Evolutionary conservation across 2,113 vertebrate species (phyloP).

Genomic region (Argyrosomus japonicus): DNA sequence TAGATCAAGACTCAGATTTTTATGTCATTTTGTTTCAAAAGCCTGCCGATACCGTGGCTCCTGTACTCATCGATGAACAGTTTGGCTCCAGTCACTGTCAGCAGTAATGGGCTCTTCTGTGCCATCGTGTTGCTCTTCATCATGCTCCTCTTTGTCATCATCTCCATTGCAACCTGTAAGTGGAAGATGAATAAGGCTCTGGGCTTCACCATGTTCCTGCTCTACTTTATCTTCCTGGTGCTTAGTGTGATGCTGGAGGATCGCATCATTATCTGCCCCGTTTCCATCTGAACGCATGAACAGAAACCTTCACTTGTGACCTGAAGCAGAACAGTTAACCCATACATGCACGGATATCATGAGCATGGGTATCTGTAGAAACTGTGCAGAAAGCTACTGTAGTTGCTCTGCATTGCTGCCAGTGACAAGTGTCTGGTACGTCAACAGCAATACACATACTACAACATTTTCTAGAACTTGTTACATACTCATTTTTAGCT

Average conservation of each 20-base stretch:
- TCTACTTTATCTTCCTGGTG: conserved; percentile 95
- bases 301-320: neutral
- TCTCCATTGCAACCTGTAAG: conserved; percentile 91
- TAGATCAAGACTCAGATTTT: neutral
- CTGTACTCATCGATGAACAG: conserved; percentile 86
- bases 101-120: conserved; percentile 97
- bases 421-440: conserved; percentile 3
- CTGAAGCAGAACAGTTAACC: conserved; percentile 24
- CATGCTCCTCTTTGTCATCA: conserved; percentile 97
- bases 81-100: conserved; percentile 90
- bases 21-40: conserved; percentile 64
- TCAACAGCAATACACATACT: conserved; percentile 17
- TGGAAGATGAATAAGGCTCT: conserved; percentile 97
- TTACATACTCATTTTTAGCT: conserved; percentile 32
- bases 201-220: conserved; percentile 93
- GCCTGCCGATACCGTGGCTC: conserved; percentile 94
- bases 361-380: conserved; percentile 34
- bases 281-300: conserved; percentile 73
- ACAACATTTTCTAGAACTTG: conserved; percentile 26
- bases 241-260: conserved; percentile 96
- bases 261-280: conserved; percentile 89
- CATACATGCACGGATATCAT: neutral
- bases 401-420: conserved; percentile 39
- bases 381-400: conserved; percentile 32
- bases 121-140: conserved; percentile 97